Percentiles rank a stretch among this genome's conserved stretches.
These are phyloP conservation scores for Drosophila borealis DNA, from an alignment of 2,888 invertebrate genomes.

Conservation along the genomic window DNA sequence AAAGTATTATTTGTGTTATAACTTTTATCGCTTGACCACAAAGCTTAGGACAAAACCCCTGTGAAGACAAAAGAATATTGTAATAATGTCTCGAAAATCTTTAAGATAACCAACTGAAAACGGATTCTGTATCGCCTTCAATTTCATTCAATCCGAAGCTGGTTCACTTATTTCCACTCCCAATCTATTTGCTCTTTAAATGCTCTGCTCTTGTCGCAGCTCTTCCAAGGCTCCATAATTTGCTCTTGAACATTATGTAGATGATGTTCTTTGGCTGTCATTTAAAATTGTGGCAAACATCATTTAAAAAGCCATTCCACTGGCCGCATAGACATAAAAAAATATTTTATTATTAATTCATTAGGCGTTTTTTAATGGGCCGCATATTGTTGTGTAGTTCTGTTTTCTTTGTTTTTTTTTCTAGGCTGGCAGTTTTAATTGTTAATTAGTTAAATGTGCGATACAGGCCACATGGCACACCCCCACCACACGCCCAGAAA, in stretches of 20 bases:
- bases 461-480: slow-evolving; percentile 72
- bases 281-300: slow-evolving; percentile 29
- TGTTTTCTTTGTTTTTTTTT: slow-evolving; percentile 32
- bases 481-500: slow-evolving; percentile 8
- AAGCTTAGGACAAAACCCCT: too few relatives aligned
- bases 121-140: neutral
- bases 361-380: slow-evolving; percentile 76
- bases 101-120: neutral
- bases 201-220: neutral
- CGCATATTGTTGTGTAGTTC: slow-evolving; percentile 65
- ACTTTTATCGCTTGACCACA: too few relatives aligned
- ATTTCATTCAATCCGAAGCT: neutral
- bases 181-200: neutral
- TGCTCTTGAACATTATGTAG: slow-evolving; percentile 34
- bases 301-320: slow-evolving; percentile 49
- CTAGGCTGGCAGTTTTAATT: slow-evolving; percentile 73
- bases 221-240: slow-evolving; percentile 21
- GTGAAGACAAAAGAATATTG: too few relatives aligned
- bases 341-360: slow-evolving; percentile 79
- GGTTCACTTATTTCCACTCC: neutral
- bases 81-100: too few relatives aligned
- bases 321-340: slow-evolving; percentile 48
- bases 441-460: slow-evolving; percentile 79
- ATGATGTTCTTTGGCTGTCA: slow-evolving; percentile 16
- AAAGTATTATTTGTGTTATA: too few relatives aligned